These are phyloP conservation scores for Drosophila tristis DNA, from an alignment of 1,140 invertebrate genomes.

Conservation along the genomic window DNA sequence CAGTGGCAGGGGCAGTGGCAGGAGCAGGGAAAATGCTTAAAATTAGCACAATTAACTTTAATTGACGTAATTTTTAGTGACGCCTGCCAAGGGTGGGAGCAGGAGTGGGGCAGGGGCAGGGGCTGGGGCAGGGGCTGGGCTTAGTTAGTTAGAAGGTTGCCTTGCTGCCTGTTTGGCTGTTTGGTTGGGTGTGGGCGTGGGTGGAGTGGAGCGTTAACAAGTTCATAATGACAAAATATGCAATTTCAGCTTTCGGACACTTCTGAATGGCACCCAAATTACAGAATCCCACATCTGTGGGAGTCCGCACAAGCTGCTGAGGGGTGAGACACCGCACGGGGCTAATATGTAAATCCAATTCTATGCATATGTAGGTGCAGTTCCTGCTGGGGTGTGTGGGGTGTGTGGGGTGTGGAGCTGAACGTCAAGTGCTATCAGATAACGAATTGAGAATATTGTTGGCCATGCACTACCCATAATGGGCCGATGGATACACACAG, in stretches of 20 bases:
- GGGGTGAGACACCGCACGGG: no score
- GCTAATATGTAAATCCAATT: no score
- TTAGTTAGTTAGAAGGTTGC: constrained; percentile 4
- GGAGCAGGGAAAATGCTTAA: constrained; percentile 37
- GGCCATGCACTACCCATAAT: no score
- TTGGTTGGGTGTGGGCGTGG: neutral
- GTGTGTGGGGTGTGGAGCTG: no score
- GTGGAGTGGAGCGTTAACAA: constrained; percentile 54
- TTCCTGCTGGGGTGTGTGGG: no score
- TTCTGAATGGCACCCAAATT: constrained; percentile 64
- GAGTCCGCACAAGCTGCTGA: constrained; percentile 4
- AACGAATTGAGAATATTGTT: no score
- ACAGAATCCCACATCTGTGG: constrained; percentile 15
- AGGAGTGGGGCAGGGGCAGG: neutral
- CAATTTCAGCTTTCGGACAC: constrained; percentile 68
- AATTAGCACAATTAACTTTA: constrained; percentile 80
- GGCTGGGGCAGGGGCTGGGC: neutral
- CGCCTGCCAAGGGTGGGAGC: constrained; percentile 4
- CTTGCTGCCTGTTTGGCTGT: constrained; percentile 7
- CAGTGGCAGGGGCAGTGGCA: no score
- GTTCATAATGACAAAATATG: constrained; percentile 73
- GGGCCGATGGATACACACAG: no score
- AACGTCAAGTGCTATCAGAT: no score
- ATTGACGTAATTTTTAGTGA: constrained; percentile 77
- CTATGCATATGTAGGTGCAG: no score